A percentile compares a stretch with the other conserved stretches of the same genome.
phyloP scores from a whole-genome alignment of 2,888 invertebrate genomes.

The Drosophila meridiana region DNA sequence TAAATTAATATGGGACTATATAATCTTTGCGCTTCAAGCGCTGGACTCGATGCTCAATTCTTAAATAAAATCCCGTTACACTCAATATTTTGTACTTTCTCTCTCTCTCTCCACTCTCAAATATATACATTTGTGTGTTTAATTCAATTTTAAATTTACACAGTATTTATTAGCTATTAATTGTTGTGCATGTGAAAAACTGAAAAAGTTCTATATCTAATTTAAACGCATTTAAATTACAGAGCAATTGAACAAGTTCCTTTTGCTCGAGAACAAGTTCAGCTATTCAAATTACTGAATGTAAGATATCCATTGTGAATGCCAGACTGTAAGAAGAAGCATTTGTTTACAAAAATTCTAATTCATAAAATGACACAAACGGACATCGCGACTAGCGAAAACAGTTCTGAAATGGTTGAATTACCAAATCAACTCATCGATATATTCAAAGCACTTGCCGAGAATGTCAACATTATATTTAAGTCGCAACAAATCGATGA shows the following conservation, averaged over 20 bases:
- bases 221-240: neutral
- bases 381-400: conserved; percentile 17
- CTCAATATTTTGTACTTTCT: too few species aligned
- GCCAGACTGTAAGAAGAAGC: conserved; percentile 45
- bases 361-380: conserved; percentile 47
- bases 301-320: neutral
- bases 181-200: too few species aligned
- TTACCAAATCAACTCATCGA: conserved; percentile 65
- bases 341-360: conserved; percentile 57
- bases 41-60: too few species aligned
- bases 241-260: neutral
- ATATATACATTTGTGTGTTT: too few species aligned
- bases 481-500: conserved; percentile 94
- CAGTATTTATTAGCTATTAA: too few species aligned
- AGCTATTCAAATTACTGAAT: neutral
- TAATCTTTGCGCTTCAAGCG: too few species aligned
- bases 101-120: too few species aligned
- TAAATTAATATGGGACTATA: too few species aligned
- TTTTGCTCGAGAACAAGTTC: neutral
- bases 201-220: neutral
- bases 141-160: too few species aligned
- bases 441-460: conserved; percentile 77
- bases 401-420: conserved; percentile 10
- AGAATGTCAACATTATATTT: conserved; percentile 86
- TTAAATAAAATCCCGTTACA: too few species aligned